phyloP scores from a whole-genome alignment of 2,797 vertebrate genomes.

The Hoplostethus atlanticus region DNA sequence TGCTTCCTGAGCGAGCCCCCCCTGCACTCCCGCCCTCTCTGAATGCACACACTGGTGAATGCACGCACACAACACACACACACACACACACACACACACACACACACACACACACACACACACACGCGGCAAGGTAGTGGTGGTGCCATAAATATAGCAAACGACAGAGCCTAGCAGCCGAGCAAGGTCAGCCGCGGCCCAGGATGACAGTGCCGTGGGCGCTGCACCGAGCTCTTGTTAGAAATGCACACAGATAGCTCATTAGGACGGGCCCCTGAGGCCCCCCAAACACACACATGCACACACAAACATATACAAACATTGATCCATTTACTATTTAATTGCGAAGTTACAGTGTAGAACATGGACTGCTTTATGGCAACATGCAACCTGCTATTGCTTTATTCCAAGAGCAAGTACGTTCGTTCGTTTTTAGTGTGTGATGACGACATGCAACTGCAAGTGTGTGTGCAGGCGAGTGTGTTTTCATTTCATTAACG shows the following conservation, averaged over 20 bases:
- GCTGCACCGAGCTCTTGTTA: conserved; percentile 84
- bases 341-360: conserved; percentile 74
- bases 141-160: conserved; percentile 88
- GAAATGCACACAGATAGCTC: conserved; percentile 88
- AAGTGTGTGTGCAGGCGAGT: conserved; percentile 28
- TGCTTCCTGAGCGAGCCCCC: conserved; percentile 85
- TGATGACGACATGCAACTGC: conserved; percentile 22
- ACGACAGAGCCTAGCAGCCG: conserved; percentile 84
- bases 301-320: conserved; percentile 80
- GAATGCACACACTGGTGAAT: conserved; percentile 69
- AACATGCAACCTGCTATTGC: conserved; percentile 44
- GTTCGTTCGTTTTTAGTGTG: conserved; percentile 31
- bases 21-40: conserved; percentile 74
- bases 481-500: conserved; percentile 49
- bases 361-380: conserved; percentile 56
- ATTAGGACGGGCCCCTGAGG: conserved; percentile 86
- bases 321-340: conserved; percentile 82
- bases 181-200: conserved; percentile 88
- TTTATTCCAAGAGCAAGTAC: conserved; percentile 32
- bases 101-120: conserved; percentile 1
- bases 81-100: conserved; percentile 40
- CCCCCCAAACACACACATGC: conserved; percentile 75
- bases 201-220: conserved; percentile 86
- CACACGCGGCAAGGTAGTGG: conserved; percentile 72
- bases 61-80: conserved; percentile 35